phyloP scores from a whole-genome alignment of 2,113 vertebrate genomes.

The Xiphophorus couchianus region DNA sequence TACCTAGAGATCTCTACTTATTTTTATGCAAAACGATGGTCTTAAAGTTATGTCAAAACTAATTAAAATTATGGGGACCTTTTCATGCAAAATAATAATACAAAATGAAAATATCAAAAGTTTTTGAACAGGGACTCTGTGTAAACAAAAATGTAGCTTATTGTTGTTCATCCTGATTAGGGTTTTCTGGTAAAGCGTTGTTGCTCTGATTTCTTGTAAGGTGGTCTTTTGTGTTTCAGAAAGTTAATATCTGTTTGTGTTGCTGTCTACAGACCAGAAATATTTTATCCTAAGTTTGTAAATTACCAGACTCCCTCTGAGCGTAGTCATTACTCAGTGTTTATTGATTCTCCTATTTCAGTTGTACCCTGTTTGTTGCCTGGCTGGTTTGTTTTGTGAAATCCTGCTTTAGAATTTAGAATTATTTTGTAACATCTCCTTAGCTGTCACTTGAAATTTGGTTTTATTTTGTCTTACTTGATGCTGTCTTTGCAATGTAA shows the following conservation, averaged over 20 bases:
- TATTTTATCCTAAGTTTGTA: not conserved
- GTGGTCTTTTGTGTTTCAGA: not conserved
- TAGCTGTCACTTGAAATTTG: no score
- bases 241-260: not conserved
- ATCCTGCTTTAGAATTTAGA: not conserved
- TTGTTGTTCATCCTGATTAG: not conserved
- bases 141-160: not conserved
- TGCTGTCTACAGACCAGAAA: not conserved
- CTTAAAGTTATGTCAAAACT: not conserved
- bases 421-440: no score
- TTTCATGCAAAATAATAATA: not conserved
- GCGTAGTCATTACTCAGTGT: not conserved
- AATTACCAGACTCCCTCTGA: not conserved
- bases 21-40: not conserved
- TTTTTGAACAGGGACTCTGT: not conserved
- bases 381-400: not conserved
- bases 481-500: no score
- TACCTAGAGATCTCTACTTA: not conserved
- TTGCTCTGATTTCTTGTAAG: not conserved
- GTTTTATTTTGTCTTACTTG: no score
- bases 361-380: not conserved
- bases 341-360: not conserved
- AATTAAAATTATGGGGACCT: not conserved
- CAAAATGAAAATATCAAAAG: not conserved
- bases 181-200: not conserved